Evolutionary conservation across 2,888 invertebrate species (phyloP).

Genomic region (Rotaria macrura): DNA sequence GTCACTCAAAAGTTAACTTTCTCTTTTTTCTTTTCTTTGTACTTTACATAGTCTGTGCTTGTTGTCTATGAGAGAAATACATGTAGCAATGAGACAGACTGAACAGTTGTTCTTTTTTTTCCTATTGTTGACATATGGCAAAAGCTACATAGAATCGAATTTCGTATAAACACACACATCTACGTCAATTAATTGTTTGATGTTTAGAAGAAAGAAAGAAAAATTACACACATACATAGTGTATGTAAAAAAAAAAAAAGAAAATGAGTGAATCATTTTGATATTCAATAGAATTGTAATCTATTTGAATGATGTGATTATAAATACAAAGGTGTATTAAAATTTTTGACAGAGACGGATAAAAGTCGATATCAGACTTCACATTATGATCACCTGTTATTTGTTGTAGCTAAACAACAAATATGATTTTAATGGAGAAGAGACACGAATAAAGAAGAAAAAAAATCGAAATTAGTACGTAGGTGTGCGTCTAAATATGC

Average conservation of each 20-base stretch:
- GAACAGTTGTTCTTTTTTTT: neutral
- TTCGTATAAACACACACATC: neutral
- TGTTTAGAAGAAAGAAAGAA: neutral
- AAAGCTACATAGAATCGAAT: neutral
- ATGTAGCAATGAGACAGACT: neutral
- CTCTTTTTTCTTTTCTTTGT: neutral
- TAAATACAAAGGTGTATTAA: neutral
- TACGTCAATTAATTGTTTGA: neutral
- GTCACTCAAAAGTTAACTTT: neutral
- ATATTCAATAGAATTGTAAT: neutral
- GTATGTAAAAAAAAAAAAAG: no score
- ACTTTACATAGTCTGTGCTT: neutral
- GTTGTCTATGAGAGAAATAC: neutral
- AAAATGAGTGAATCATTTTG: no score
- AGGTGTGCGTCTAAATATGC: neutral
- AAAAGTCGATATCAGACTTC: neutral
- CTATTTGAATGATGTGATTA: neutral
- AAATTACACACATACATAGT: neutral
- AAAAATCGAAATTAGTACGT: neutral
- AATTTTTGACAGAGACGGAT: neutral
- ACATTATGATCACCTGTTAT: neutral
- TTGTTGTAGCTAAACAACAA: neutral
- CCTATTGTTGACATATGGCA: constrained; percentile 1
- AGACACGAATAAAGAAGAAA: no score
- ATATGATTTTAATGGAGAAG: neutral